Evolutionary conservation across 2,113 vertebrate species (phyloP), one percentile per base, ranked within the genome.

Genomic region (Anarhynchus alexandrinus): DNA sequence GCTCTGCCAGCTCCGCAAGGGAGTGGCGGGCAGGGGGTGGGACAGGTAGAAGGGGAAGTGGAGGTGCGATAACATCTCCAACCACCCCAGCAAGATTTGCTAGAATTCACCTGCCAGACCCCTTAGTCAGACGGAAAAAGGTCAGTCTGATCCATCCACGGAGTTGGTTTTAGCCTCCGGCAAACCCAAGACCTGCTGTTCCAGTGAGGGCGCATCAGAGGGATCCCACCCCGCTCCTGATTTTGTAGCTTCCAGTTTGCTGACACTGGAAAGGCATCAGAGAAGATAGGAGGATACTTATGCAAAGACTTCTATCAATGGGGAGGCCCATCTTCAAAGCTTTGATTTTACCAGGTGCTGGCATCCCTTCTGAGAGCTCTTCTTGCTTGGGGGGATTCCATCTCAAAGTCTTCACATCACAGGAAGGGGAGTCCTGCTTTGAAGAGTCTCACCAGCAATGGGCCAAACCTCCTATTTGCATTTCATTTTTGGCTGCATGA

Each of bases 321-420:
- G 88, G 79, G 97, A 96, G 97, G 96, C 96, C 88, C 71, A 47
- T 93, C 97, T 98, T 98, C 97, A 98, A 98, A 98, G 97, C 92
- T 82, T 89, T 90, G 91, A 73, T 90, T 94, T 82, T 92, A 86
- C 96, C 81, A 95, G 97, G 95, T 96, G 86, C 92, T 59, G 85
- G 94, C 96, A 97, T 76, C 95, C 93, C 93, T 96, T 97, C 96
- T 92, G 94, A 95, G 96, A 95, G 74, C 90, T 91, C n/a, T 5
- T 85, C 71, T 93, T 94, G 85, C 96, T 96, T 88, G 95, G 95
- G 89, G 96, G 96, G 96, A 73, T 93, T 96, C 94, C 94, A 76
- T 65, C 92, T 95, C 94, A 89, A 97, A 97, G 69, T 51, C 83
- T 92, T 94, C 95, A 96, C 97, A 96, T 96, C 92, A 91, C 94